Evolutionary conservation across 2,113 vertebrate species (phyloP).

Genomic region (Peromyscus polionotus): DNA sequence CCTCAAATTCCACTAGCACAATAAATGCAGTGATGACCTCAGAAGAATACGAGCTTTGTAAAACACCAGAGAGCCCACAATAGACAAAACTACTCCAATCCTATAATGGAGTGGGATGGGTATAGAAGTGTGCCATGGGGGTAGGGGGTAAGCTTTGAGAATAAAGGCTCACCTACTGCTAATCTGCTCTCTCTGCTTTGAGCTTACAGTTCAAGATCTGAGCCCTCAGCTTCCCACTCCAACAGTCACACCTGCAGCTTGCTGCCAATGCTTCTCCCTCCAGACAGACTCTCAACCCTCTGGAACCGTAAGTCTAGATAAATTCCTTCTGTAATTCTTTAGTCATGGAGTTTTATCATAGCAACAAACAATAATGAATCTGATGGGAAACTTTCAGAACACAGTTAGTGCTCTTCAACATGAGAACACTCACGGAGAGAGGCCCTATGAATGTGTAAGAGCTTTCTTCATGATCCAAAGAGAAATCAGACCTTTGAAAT

Average conservation of each 20-base stretch:
- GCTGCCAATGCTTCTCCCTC: background rate
- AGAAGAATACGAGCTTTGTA: slow-evolving; percentile 19
- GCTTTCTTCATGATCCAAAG: background rate
- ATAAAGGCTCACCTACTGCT: background rate
- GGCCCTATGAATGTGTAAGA: background rate
- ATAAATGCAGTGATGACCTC: background rate
- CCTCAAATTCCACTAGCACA: background rate
- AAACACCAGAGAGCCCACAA: background rate
- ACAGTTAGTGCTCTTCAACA: background rate
- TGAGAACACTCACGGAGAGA: background rate
- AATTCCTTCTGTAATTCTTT: background rate
- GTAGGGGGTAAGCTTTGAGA: background rate
- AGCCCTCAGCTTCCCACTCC: background rate
- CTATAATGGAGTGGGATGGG: background rate
- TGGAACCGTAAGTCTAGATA: background rate
- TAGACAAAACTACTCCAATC: background rate
- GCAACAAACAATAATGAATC: background rate
- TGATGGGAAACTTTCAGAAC: background rate
- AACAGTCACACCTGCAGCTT: background rate
- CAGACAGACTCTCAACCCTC: background rate
- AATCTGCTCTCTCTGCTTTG: background rate
- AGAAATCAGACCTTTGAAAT: background rate
- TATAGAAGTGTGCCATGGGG: background rate
- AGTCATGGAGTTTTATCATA: background rate
- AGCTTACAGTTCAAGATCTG: background rate